Conservation (phyloP, 2,888 invertebrate genomes). For the Julus scanicus region DNA sequence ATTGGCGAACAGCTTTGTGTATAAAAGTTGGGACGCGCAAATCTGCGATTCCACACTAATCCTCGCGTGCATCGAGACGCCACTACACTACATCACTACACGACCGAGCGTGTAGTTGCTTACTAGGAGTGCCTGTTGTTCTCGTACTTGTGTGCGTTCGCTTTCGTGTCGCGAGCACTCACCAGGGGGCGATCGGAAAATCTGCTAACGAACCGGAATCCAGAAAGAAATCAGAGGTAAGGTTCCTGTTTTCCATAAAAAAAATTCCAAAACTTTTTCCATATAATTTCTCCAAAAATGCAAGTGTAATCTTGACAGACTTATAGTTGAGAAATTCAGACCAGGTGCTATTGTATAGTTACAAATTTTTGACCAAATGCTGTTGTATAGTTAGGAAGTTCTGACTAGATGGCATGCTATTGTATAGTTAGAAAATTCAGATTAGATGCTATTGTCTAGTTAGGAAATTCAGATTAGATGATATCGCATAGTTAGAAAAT, state of each 20-base stretch:
- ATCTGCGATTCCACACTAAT: slow-evolving; percentile 10
- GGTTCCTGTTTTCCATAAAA: background rate
- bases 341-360: too few species aligned
- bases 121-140: background rate
- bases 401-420: too few species aligned
- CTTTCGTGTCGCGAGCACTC: background rate
- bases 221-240: background rate
- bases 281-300: too few species aligned
- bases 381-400: too few species aligned
- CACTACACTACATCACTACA: slow-evolving; percentile 8
- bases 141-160: background rate
- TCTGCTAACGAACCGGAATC: background rate
- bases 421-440: too few species aligned
- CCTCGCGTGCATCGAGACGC: background rate
- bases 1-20: background rate
- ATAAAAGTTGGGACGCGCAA: slow-evolving; percentile 10
- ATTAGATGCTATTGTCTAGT: too few species aligned
- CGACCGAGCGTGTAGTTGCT: background rate
- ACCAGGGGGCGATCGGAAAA: slow-evolving; percentile 7
- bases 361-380: too few species aligned
- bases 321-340: too few species aligned
- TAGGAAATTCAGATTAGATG: too few species aligned
- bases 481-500: too few species aligned
- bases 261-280: background rate
- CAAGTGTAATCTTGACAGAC: too few species aligned